These are phyloP conservation scores for Euura lappo DNA, from an alignment of 1,140 invertebrate genomes.

Conservation along the genomic window DNA sequence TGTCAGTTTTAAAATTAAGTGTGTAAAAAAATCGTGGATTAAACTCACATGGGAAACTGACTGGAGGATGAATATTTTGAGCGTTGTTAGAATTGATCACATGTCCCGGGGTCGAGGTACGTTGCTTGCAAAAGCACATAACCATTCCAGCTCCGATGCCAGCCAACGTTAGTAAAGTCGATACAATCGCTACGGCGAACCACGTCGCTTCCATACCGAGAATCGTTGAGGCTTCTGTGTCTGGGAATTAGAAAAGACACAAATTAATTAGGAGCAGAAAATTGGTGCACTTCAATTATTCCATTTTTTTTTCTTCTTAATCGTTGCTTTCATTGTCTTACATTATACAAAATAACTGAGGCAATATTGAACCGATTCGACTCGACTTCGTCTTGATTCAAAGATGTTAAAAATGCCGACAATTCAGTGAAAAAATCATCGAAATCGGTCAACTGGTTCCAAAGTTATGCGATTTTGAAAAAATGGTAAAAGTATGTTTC, in stretches of 20 bases:
- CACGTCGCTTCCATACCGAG: conserved; percentile 77
- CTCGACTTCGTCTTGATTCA: neutral
- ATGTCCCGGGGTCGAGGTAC: conserved; percentile 58
- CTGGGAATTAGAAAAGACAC: conserved; percentile 58
- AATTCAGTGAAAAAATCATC: too few species aligned
- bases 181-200: conserved; percentile 75
- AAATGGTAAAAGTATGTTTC: too few species aligned
- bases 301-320: neutral
- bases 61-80: conserved; percentile 50
- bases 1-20: neutral
- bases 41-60: conserved; percentile 58
- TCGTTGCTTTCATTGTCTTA: too few species aligned
- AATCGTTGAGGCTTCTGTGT: conserved; percentile 73
- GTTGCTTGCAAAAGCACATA: conserved; percentile 77
- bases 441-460: too few species aligned
- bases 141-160: conserved; percentile 71
- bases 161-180: conserved; percentile 69
- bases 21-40: neutral
- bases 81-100: conserved; percentile 62
- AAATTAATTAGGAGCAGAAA: conserved; percentile 17
- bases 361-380: too few species aligned
- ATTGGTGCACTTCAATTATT: neutral
- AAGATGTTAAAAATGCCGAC: too few species aligned
- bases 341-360: too few species aligned
- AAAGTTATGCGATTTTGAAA: too few species aligned